A percentile compares a stretch with the other conserved stretches of the same genome.
phyloP scores from a whole-genome alignment of 1,140 invertebrate genomes.

The Arctopsyche grandis region DNA sequence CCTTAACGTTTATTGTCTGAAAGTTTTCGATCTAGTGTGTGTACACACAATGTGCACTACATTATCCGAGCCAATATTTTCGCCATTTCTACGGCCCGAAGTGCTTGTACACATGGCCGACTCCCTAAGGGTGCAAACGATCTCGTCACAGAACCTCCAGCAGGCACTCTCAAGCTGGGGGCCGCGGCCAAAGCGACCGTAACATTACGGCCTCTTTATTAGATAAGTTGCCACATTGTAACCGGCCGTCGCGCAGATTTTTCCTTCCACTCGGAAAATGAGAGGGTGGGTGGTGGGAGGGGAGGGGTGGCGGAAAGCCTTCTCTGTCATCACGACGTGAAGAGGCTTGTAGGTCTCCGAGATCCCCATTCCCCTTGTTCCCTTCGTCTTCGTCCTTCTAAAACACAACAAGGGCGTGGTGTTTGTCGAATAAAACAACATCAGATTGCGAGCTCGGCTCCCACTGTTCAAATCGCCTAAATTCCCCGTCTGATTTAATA shows the following conservation, averaged over 20 bases:
- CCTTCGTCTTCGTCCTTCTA: background rate
- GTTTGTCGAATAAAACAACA: slow-evolving; percentile 42
- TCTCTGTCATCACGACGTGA: background rate
- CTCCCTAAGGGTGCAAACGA: background rate
- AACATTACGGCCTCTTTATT: slow-evolving; percentile 30
- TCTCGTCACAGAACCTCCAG: background rate
- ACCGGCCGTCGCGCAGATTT: background rate
- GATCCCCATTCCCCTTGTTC: too few relatives aligned
- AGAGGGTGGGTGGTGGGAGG: too few relatives aligned
- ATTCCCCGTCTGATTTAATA: slow-evolving; percentile 21
- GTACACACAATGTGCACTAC: background rate
- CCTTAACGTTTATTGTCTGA: too few relatives aligned
- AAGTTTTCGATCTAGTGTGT: background rate
- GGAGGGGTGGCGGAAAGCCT: background rate
- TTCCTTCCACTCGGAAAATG: too few relatives aligned
- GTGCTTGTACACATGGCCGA: background rate
- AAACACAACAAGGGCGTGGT: slow-evolving; percentile 41
- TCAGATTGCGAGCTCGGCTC: slow-evolving; percentile 7
- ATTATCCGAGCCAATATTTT: slow-evolving; percentile 24
- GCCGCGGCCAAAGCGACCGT: background rate
- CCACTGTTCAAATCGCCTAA: background rate
- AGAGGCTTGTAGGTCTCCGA: background rate
- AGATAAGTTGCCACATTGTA: slow-evolving; percentile 29
- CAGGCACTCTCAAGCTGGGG: background rate
- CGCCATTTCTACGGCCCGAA: background rate